Evolutionary conservation across 1,140 invertebrate genomes (phyloP).

Genomic region (Drosophila pseudoobscura): DNA sequence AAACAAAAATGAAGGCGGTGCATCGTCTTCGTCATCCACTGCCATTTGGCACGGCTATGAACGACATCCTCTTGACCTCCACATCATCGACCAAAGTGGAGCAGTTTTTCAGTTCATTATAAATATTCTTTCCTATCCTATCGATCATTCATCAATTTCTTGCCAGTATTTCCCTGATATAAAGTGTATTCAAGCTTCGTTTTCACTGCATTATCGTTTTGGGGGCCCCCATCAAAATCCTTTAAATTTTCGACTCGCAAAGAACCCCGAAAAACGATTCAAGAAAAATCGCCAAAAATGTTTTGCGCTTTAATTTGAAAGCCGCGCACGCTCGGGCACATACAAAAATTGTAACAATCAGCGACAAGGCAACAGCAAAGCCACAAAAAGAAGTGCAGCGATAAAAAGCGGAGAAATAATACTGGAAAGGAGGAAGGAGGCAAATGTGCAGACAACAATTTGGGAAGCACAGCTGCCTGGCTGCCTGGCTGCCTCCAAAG

Average conservation of each 20-base stretch:
- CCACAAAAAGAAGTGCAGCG: slow-evolving; percentile 51
- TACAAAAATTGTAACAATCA: slow-evolving; percentile 79
- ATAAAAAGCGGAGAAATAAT: slow-evolving; percentile 49
- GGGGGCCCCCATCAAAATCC: background rate
- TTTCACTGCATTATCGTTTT: background rate
- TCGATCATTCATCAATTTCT: too few species aligned
- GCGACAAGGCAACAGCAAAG: slow-evolving; percentile 43
- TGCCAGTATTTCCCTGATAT: too few species aligned
- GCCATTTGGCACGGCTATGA: background rate
- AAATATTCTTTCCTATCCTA: too few species aligned
- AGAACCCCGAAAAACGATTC: slow-evolving; percentile 8
- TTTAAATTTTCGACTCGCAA: slow-evolving; percentile 8
- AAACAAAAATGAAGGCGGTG: slow-evolving; percentile 7
- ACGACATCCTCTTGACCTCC: background rate
- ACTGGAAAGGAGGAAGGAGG: slow-evolving; percentile 26
- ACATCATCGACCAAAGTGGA: too few species aligned
- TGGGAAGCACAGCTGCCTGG: slow-evolving; percentile 63
- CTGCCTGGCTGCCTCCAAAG: slow-evolving; percentile 47
- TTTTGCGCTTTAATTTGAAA: slow-evolving; percentile 60
- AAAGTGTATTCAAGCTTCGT: background rate
- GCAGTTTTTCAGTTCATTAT: too few species aligned
- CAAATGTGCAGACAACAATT: slow-evolving; percentile 74
- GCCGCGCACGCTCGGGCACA: slow-evolving; percentile 50
- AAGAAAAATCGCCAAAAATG: slow-evolving; percentile 39
- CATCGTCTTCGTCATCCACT: slow-evolving; percentile 6